Conservation (phyloP, 2,797 vertebrate genomes). For the Dicrostonyx torquatus region DNA sequence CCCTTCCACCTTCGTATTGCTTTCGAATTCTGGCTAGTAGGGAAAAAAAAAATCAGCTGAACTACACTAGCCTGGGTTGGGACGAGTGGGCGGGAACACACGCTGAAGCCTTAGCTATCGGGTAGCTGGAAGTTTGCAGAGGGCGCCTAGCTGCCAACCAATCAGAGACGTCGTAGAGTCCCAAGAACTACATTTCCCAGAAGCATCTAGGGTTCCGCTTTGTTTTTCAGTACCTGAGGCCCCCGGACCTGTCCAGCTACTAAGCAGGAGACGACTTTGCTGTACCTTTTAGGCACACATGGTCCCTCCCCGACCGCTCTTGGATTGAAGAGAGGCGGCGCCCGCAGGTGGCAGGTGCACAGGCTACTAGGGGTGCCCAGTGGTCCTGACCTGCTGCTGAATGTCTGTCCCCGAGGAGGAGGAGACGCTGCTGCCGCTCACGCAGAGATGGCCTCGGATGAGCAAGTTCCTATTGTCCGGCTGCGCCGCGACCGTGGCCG, state of each 20-base stretch:
- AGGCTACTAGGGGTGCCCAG: conserved; percentile 17
- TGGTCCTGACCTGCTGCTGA: conserved; percentile 70
- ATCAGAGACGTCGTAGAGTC: background rate
- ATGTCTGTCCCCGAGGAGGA: conserved; percentile 83
- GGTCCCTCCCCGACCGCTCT: background rate
- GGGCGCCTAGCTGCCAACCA: background rate
- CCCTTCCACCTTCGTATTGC: conserved; percentile 22
- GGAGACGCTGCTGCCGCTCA: conserved; percentile 78
- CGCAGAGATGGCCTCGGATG: conserved; percentile 85
- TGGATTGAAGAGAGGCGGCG: background rate
- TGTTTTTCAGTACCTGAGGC: background rate
- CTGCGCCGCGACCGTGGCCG: conserved; percentile 89
- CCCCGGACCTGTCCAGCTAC: rapidly evolving
- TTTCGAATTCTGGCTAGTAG: background rate
- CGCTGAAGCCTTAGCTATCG: background rate
- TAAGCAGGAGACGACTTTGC: background rate
- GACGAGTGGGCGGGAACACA: rapidly evolving
- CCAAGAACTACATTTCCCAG: conserved; percentile 85
- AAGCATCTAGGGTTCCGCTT: conserved; percentile 47
- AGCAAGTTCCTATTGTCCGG: conserved; percentile 91
- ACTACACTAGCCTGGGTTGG: rapidly evolving
- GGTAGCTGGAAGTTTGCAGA: background rate
- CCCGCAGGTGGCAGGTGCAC: conserved; percentile 39
- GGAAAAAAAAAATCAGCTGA: background rate
- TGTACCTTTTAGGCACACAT: background rate